A percentile compares a stretch with the other conserved stretches of the same genome.
Conservation (phyloP, 2,113 vertebrate genomes). For the Thunnus thynnus region DNA sequence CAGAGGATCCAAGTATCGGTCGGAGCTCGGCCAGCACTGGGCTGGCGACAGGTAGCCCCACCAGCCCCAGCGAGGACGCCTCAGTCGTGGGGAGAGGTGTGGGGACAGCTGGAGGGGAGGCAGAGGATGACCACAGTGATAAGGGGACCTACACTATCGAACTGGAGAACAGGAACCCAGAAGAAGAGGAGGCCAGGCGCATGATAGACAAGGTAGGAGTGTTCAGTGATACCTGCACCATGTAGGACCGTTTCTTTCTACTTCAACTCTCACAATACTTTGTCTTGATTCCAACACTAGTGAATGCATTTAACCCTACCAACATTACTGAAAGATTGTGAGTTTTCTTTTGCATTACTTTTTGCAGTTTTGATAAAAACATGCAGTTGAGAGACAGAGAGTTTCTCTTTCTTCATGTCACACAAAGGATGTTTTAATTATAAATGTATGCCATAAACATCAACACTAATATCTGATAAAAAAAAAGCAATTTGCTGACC, state of each 20-base stretch:
- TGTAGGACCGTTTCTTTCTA: not conserved
- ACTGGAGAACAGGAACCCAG: constrained; percentile 93
- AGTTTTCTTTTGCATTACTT: not conserved
- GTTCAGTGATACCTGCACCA: not conserved
- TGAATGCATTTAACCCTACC: not conserved
- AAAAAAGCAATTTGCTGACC: not conserved
- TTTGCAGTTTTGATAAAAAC: not conserved
- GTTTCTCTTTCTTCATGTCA: not conserved
- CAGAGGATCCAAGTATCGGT: constrained; percentile 90
- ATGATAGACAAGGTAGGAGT: constrained; percentile 96
- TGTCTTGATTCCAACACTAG: not conserved
- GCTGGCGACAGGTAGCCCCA: constrained; percentile 87
- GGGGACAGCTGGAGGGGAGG: constrained; percentile 51
- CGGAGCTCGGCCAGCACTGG: constrained; percentile 93
- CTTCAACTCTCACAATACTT: not conserved
- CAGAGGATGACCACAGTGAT: constrained; percentile 94
- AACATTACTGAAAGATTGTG: not conserved
- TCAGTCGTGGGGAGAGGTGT: constrained; percentile 53
- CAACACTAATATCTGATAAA: not conserved
- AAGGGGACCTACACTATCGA: constrained; percentile 98
- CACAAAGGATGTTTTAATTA: not conserved
- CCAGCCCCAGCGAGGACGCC: constrained; percentile 87
- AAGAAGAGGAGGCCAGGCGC: constrained; percentile 94
- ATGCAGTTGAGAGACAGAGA: not conserved
- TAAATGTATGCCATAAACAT: not conserved